Conservation (phyloP, 2,888 invertebrate species). For the Odontothrips loti region DNA sequence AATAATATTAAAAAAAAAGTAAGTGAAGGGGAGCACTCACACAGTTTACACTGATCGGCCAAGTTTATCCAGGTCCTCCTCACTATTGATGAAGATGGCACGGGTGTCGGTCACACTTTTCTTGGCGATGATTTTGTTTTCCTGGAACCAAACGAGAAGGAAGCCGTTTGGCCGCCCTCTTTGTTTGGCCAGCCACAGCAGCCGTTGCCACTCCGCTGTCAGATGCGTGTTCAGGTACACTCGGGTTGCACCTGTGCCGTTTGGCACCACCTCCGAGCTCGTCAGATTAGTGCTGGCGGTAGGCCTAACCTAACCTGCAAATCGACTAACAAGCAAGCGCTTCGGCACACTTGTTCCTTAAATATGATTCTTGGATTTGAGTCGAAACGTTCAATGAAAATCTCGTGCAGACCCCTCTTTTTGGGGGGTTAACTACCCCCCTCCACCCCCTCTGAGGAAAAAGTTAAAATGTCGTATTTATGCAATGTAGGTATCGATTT, state of each 20-base stretch:
- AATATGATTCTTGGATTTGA: no score
- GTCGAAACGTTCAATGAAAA: no score
- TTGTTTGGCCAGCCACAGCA: not conserved
- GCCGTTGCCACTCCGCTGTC: not conserved
- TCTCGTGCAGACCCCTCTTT: no score
- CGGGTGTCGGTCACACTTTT: not conserved
- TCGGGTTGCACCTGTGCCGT: not conserved
- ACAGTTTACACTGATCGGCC: not conserved
- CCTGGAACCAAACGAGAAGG: not conserved
- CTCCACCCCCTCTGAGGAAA: no score
- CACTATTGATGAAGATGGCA: not conserved
- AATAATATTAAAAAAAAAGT: no score
- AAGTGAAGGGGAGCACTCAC: not conserved
- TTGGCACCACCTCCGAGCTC: not conserved
- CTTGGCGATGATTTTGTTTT: not conserved
- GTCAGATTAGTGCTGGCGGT: no score
- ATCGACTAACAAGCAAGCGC: no score
- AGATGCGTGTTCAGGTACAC: conserved; percentile 2
- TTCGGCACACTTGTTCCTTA: no score
- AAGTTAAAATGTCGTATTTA: no score
- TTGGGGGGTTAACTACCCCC: no score
- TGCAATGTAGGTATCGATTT: no score
- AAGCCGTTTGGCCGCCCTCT: not conserved
- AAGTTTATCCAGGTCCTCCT: not conserved
- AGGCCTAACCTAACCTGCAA: no score